Base-by-base conservation (phyloP, 2,113 vertebrate genomes). In the Pachycephala philippinensis region DNA sequence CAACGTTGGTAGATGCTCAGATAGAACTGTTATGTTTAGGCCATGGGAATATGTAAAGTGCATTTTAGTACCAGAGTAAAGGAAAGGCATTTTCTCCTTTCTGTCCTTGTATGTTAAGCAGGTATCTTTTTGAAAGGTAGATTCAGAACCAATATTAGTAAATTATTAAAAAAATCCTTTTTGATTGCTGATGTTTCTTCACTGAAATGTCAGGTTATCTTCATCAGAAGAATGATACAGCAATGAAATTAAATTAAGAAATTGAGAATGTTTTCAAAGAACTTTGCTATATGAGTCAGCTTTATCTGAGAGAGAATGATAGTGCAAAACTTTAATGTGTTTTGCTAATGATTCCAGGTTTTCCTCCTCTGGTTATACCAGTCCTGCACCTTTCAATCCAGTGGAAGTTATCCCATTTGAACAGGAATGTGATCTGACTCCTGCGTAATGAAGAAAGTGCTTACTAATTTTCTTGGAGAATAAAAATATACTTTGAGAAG, bases 291-390 rank as follows among this genome's bases (percentile, higher is more conserved):
- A 52, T 59, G 9, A 47, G 8, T 31, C 53, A 75, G 8, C 21
- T 92, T 91, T 63, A 77, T 69, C 45, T 53, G 31, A 80, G 22
- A 30, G 16, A 5, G 31, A 93, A 76, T 6, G 8, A 44, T 64
- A 8, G 9, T 56, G n/a, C 40, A 68, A 10, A 75, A 7, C 2
- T 30, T 87, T 72, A 54, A 30, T 0, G 0, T 45, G 7, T 24
- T 15, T 35, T 77, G 28, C 19, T 52, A 65, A 75, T 11, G 39
- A 59, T 42, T 59, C 31, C 52, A 65, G 8, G 5, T 56, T 71
- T 39, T 83, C 11, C 20, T 78, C 39, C 22, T 79, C 63, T 57
- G 31, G 3, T 47, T 50, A 49, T 10, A n/a, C 11, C 40, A 83
- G 18, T 44, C 19, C 50, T 61, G 15, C 19, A 40, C 7, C 4